Evolutionary conservation across 2,113 vertebrate genomes (phyloP).

Genomic region (Hypocryptadius cinnamomeus): DNA sequence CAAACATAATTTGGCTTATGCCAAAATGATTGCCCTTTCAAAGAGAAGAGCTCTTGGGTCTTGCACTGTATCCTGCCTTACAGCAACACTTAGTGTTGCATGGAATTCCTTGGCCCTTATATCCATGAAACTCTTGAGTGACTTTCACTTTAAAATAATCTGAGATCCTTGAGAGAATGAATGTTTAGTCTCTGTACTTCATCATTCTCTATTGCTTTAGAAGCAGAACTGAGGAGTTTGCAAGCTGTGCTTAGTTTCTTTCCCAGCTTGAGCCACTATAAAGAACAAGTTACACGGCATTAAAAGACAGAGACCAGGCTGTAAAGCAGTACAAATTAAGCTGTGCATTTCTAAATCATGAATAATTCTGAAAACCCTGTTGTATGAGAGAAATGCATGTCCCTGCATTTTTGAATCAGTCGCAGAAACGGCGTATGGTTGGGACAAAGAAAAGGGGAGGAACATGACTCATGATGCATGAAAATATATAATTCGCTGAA

Average conservation of each 20-base stretch:
- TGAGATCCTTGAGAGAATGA: not conserved
- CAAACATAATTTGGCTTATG: not conserved
- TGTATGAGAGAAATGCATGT: not conserved
- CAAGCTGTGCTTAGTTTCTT: conserved; percentile 15
- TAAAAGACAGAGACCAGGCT: conserved; percentile 6
- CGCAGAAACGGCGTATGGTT: rapidly evolving
- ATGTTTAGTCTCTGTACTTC: not conserved
- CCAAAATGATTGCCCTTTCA: not conserved
- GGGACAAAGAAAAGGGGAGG: conserved; percentile 5
- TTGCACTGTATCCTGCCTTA: not conserved
- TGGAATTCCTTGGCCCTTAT: not conserved
- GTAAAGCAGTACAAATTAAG: conserved; percentile 23
- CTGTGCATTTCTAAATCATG: conserved; percentile 18
- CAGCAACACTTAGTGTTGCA: not conserved
- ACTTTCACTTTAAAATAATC: conserved; percentile 11
- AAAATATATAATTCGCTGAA: not conserved
- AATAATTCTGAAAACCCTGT: conserved; percentile 15
- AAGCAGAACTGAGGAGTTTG: conserved; percentile 1
- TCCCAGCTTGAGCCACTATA: conserved; percentile 29
- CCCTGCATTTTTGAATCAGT: not conserved
- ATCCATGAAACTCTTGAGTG: not conserved
- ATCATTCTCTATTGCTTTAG: conserved; percentile 26
- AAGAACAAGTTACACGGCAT: not conserved
- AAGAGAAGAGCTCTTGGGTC: not conserved
- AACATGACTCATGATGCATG: not conserved